A percentile compares a stretch with the other conserved stretches of the same genome.
phyloP scores from a whole-genome alignment of 2,888 invertebrate genomes.

The Seladonia tumulorum region DNA sequence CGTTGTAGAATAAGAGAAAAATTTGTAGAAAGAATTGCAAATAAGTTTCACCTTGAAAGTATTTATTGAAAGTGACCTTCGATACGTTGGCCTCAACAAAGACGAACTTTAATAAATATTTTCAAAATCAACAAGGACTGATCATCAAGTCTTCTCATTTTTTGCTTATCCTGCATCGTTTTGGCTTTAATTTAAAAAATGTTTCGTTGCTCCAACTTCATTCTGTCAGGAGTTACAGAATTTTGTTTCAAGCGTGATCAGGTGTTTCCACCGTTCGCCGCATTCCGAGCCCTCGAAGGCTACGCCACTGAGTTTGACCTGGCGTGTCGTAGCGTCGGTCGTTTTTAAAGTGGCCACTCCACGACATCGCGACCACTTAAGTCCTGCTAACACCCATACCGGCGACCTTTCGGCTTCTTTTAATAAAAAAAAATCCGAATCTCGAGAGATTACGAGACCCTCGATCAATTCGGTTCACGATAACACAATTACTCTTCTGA shows the following conservation, averaged over 20 bases:
- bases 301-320: constrained; percentile 57
- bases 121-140: neutral
- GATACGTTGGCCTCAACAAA: neutral
- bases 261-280: neutral
- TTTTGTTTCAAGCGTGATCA: neutral
- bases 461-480: neutral
- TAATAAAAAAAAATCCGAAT: constrained; percentile 45
- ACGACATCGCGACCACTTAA: constrained; percentile 51
- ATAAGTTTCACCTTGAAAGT: neutral
- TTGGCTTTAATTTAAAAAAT: neutral
- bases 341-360: constrained; percentile 63
- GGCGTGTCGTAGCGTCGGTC: constrained; percentile 53
- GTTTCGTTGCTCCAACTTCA: neutral
- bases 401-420: constrained; percentile 24
- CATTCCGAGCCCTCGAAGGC: constrained; percentile 9
- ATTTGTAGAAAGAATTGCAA: neutral
- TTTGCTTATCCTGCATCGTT: neutral
- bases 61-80: neutral
- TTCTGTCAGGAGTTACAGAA: neutral
- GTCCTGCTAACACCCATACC: constrained; percentile 43
- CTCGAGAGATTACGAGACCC: neutral
- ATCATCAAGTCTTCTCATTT: neutral
- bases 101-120: neutral
- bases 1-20: neutral
- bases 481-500: neutral